phyloP scores from a whole-genome alignment of 37 sponge, comb jelly and placozoan genomes.

The Cladorhizidae sp. region DNA sequence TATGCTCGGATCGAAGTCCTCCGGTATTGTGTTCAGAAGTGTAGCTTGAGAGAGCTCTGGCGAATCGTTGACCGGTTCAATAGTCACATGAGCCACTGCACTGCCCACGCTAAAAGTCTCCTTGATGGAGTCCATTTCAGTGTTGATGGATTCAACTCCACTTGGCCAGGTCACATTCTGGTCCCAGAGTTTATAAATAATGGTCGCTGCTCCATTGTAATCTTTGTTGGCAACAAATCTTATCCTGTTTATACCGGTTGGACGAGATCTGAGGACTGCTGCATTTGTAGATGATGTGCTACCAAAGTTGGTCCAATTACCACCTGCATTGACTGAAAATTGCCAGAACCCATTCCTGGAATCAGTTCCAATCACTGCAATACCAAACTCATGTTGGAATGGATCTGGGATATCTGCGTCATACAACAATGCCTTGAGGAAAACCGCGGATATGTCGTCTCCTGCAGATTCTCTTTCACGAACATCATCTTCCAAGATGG shows the following conservation, averaged over 20 bases:
- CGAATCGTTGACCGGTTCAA: conserved; percentile 86
- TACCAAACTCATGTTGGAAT: conserved; percentile 59
- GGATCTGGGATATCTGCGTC: conserved; percentile 64
- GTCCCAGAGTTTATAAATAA: conserved; percentile 87
- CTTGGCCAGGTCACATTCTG: conserved; percentile 55
- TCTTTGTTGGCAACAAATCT: conserved; percentile 74
- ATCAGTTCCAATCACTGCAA: conserved; percentile 72
- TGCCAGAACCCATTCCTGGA: conserved; percentile 79
- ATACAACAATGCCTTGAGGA: conserved; percentile 34
- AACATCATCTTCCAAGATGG: conserved; percentile 80
- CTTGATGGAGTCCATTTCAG: conserved; percentile 50
- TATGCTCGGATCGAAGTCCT: conserved; percentile 34
- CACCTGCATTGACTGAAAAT: conserved; percentile 59
- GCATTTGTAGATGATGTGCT: conserved; percentile 35
- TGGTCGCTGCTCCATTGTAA: conserved; percentile 67
- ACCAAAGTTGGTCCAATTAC: conserved; percentile 66
- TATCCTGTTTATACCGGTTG: conserved; percentile 47
- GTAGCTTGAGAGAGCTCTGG: conserved; percentile 47
- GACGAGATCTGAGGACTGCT: conserved; percentile 56
- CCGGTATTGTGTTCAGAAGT: conserved; percentile 37
- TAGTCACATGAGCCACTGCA: conserved; percentile 60
- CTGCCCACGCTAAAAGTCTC: conserved; percentile 73
- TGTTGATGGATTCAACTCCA: conserved; percentile 62
- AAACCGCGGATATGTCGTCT: conserved; percentile 54
- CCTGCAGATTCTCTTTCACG: conserved; percentile 67